These are phyloP conservation scores for Silvanus unidentatus DNA, from an alignment of 2,888 invertebrate genomes.

Conservation along the genomic window DNA sequence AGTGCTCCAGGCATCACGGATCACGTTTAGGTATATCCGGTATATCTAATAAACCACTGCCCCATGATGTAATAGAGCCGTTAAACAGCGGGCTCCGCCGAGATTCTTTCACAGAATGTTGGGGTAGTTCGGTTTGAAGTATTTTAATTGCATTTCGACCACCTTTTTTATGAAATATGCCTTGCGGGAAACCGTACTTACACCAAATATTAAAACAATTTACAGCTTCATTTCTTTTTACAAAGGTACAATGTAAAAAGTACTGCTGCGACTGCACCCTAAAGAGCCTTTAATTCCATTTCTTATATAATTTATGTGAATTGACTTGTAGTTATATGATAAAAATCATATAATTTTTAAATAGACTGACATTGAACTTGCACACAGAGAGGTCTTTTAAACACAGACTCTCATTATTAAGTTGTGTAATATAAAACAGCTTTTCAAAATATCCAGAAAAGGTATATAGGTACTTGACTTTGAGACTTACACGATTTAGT, in stretches of 20 bases:
- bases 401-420: no score
- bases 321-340: no score
- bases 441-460: no score
- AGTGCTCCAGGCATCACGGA: conserved; percentile 23
- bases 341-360: no score
- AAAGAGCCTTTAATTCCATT: neutral
- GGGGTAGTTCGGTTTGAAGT: conserved; percentile 29
- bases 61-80: conserved; percentile 34
- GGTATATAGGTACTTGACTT: no score
- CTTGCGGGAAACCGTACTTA: conserved; percentile 18
- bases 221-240: conserved; percentile 1
- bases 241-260: neutral
- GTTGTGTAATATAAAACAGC: no score
- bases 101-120: conserved; percentile 25
- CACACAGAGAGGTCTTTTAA: no score
- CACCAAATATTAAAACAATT: conserved; percentile 5
- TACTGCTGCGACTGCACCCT: neutral
- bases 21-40: no score
- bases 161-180: conserved; percentile 25
- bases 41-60: conserved; percentile 34
- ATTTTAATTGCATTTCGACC: conserved; percentile 33
- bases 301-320: no score
- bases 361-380: no score
- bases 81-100: conserved; percentile 27
- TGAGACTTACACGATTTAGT: no score